Conservation (phyloP, 1,140 invertebrate genomes). For the Bombus confusus region DNA sequence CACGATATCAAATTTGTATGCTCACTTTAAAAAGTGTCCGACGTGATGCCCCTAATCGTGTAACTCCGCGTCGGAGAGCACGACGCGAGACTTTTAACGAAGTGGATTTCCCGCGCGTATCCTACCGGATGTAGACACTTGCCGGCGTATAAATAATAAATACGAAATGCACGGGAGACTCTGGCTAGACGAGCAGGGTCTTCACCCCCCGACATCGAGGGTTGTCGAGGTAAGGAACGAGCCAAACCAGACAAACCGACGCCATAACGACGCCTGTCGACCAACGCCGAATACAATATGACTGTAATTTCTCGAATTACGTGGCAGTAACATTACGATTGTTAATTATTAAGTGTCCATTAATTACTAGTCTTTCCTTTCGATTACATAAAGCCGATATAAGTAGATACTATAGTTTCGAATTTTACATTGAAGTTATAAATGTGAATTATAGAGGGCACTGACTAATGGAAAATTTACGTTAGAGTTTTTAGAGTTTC, state of each 20-base stretch:
- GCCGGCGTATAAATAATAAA: constrained; percentile 63
- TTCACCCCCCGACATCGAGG: constrained; percentile 57
- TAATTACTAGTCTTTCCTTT: background rate
- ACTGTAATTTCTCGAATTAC: constrained; percentile 5
- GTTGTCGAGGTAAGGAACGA: constrained; percentile 56
- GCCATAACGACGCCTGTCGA: constrained; percentile 28
- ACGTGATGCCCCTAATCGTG: constrained; percentile 14
- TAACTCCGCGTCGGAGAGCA: constrained; percentile 17
- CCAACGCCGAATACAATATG: background rate
- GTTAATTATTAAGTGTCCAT: background rate
- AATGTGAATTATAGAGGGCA: background rate
- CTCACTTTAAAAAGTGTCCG: background rate
- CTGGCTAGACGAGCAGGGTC: constrained; percentile 47
- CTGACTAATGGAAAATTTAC: too few species aligned
- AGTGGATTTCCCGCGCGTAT: constrained; percentile 32
- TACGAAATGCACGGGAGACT: constrained; percentile 45
- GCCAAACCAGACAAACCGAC: constrained; percentile 51
- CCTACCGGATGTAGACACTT: constrained; percentile 31
- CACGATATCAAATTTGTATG: background rate
- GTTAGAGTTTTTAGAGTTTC: background rate
- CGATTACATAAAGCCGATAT: background rate
- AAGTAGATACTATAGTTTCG: background rate
- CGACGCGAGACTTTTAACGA: constrained; percentile 27
- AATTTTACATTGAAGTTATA: background rate
- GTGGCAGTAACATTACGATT: background rate